Evolutionary conservation across 2,888 invertebrate species (phyloP).

Genomic region (Pegoplata infirma): DNA sequence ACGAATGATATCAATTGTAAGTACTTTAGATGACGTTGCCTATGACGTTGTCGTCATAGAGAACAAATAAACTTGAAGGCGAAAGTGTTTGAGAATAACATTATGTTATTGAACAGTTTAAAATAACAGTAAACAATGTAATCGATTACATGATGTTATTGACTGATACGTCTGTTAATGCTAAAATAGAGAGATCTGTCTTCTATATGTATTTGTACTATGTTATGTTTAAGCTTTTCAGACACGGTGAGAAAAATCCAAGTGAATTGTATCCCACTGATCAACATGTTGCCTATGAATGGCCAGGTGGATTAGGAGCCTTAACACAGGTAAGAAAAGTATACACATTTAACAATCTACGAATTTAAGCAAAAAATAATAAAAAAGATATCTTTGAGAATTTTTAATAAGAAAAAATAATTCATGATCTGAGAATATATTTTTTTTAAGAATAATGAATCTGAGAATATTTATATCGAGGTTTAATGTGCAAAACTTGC

Average conservation of each 20-base stretch:
- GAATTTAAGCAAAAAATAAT: too few relatives aligned
- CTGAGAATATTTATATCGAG: too few relatives aligned
- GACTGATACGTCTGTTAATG: not conserved
- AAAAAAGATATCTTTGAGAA: too few relatives aligned
- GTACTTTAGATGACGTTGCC: too few relatives aligned
- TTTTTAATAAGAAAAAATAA: too few relatives aligned
- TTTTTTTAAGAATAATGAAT: too few relatives aligned
- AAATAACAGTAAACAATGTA: constrained; percentile 12
- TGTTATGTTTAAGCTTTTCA: constrained; percentile 72
- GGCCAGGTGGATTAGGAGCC: constrained; percentile 90
- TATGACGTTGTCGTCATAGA: constrained; percentile 16
- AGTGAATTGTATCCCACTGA: constrained; percentile 87
- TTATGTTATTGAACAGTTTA: not conserved
- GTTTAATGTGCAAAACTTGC: too few relatives aligned
- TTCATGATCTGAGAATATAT: too few relatives aligned
- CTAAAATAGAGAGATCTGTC: not conserved
- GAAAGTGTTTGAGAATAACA: not conserved
- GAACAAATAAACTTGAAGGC: not conserved
- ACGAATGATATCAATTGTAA: constrained; percentile 77
- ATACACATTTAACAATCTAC: too few relatives aligned
- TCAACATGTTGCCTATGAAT: constrained; percentile 85
- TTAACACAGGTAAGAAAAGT: constrained; percentile 80
- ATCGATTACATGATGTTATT: constrained; percentile 1
- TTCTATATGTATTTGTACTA: constrained; percentile 14
- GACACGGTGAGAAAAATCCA: constrained; percentile 81